A percentile compares a stretch with the other conserved stretches of the same genome.
phyloP scores from a whole-genome alignment of 2,113 vertebrate species.

The Scomber japonicus region DNA sequence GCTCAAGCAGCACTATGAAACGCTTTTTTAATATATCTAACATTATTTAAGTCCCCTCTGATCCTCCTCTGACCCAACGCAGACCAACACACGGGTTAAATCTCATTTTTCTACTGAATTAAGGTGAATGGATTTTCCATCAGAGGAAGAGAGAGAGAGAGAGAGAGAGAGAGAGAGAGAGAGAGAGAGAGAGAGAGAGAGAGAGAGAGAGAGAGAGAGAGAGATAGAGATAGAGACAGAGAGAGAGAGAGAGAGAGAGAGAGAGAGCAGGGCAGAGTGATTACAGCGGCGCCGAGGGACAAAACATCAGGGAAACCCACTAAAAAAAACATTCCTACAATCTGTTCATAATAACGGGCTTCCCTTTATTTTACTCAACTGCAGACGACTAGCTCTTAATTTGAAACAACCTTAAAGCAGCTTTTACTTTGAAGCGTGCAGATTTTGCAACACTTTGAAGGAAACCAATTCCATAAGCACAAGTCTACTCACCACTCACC shows the following conservation, averaged over 20 bases:
- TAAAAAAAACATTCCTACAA: background rate
- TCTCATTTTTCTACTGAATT: background rate
- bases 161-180: slow-evolving; percentile 1
- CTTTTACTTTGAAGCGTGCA: no score
- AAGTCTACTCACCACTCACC: no score
- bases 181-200: background rate
- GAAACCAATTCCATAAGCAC: no score
- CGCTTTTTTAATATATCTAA: no score
- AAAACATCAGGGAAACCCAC: background rate
- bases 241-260: background rate
- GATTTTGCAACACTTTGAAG: no score
- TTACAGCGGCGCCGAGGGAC: background rate
- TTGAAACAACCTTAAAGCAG: no score
- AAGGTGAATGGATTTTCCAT: slow-evolving; percentile 12
- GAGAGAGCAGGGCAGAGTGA: background rate
- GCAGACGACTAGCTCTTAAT: no score
- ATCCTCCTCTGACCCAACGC: background rate
- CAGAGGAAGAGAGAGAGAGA: slow-evolving; percentile 7
- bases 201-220: slow-evolving; percentile 3
- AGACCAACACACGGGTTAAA: background rate
- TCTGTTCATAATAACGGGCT: no score
- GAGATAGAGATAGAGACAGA: background rate
- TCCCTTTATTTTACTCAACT: no score
- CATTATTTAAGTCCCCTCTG: background rate
- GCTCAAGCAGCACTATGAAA: no score